Base-by-base conservation (phyloP, 2,797 vertebrate genomes). In the Anguilla anguilla region DNA sequence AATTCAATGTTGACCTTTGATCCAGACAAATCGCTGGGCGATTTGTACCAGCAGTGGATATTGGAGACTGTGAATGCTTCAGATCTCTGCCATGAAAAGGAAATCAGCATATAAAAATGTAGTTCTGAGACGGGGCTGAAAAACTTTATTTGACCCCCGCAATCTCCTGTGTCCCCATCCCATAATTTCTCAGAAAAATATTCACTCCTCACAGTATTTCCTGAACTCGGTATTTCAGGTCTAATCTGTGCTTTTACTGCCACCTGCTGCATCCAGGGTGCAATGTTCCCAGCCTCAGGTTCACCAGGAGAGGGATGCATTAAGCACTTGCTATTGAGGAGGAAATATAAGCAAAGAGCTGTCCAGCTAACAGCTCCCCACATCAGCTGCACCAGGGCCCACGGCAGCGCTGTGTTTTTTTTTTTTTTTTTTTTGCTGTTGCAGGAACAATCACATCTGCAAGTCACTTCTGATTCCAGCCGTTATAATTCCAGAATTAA, bases 401-500 rank as follows among this genome's bases (percentile, higher is more conserved):
- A 31, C 4, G 17, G 35, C 43, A 53, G 79, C 25, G 25, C n/a
- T 15, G 55, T 59, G 2, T 59, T 64, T 67, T 5, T 67, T 67
- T 25, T 67, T 67, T 22, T 67, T 67, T 22, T 67, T 28, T 35
- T 39, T 53, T 35, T 55, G 10, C 39, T 53, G 59, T 31, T 46
- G n/a, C 59, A 83, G 86, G 46, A 83, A 77, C 28, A 83, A 84
- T 51, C 15, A 43, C 82, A 84, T 87, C 87, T 87, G 82, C 49
- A 53, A 91, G 89, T 88, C 90, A 88, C 92, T 90, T 88, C 89
- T 88, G 86, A 90, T 91, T 91, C 90, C 90, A 88, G 90, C 91
- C 89, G 89, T 39, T 89, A 91, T 91, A 91, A 91, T 90, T 91
- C 88, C 89, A 85, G 84, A 89, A 93, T 92, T 92, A 91, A 92